Conservation (phyloP, 2,797 vertebrate species). For the Tragelaphus oryx region DNA sequence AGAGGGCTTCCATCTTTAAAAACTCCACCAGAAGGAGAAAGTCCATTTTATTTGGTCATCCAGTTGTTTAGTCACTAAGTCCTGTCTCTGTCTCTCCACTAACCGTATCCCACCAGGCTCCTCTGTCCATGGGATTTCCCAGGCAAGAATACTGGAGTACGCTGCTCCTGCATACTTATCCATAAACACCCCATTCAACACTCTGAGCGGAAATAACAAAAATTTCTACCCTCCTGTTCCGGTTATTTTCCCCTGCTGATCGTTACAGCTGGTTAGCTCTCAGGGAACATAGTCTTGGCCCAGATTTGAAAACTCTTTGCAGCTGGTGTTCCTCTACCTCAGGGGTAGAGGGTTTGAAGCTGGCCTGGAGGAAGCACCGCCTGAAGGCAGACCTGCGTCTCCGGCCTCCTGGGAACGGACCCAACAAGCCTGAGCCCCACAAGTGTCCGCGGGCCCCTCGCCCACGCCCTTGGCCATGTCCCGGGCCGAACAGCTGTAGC, state of each 20-base stretch:
- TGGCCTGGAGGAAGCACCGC: neutral
- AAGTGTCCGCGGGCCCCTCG: rapidly evolving
- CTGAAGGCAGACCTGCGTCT: neutral
- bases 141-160: neutral
- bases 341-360: neutral
- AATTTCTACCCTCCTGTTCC: neutral
- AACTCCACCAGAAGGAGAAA: neutral
- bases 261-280: neutral
- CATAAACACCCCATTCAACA: neutral
- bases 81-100: neutral
- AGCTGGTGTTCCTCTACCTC: neutral
- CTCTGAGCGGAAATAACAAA: neutral
- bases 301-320: neutral
- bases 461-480: neutral
- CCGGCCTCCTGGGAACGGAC: neutral
- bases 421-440: neutral
- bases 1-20: neutral
- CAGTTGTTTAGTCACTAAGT: neutral
- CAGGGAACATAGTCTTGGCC: neutral
- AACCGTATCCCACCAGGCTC: neutral
- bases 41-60: neutral
- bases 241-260: neutral
- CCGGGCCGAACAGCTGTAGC: rapidly evolving
- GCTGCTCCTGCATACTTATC: neutral
- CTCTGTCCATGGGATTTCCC: neutral